Evolutionary conservation across 2,113 vertebrate species (phyloP), one percentile per base, ranked within the genome.

Genomic region (Clarias gariepinus): DNA sequence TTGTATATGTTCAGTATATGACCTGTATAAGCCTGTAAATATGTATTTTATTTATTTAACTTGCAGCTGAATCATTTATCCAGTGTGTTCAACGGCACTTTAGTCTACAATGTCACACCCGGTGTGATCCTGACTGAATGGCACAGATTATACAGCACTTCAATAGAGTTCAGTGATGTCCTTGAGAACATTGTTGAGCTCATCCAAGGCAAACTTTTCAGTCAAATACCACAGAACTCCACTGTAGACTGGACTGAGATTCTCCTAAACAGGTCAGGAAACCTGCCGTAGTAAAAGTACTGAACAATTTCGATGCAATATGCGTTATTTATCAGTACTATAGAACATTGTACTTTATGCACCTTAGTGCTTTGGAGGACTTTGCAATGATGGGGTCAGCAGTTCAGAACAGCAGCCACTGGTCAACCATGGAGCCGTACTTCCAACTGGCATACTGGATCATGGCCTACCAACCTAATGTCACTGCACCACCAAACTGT

Each of bases 361-460:
- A 23, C 33, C 66, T 21, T 80, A 96, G 95, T 64, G 53, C 86
- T 85, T 55, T 89, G 58, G 25, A 71, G 11, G 79, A 74, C 33
- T 61, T 93, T 85, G 87, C 86, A 9, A 83, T 47, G 41, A 12
- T 92, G n/a, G 94, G 93, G 61, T 83, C 89, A 82, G n/a, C 33
- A 1, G 36, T 95, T 71, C 92, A 95, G 84, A 84, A 86, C 18
- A 94, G 82, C 88, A 25, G 61, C 1, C 12, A 83, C 36, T 96
- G 94, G 95, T 89, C 93, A 0, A 19, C 18, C 6, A 58, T 94
- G 58, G 92, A 94, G 85, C 74, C 88, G 55, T 94, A 94, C 83
- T 90, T 95, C 79, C 89, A 95, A 64, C 90, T 93, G 63, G 71
- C 85, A 47, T 89, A 92, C 90, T 95, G 94, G 95, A 90, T 95